These are phyloP conservation scores for Leptopterna dolabrata DNA, from an alignment of 2,888 invertebrate genomes.

Conservation along the genomic window DNA sequence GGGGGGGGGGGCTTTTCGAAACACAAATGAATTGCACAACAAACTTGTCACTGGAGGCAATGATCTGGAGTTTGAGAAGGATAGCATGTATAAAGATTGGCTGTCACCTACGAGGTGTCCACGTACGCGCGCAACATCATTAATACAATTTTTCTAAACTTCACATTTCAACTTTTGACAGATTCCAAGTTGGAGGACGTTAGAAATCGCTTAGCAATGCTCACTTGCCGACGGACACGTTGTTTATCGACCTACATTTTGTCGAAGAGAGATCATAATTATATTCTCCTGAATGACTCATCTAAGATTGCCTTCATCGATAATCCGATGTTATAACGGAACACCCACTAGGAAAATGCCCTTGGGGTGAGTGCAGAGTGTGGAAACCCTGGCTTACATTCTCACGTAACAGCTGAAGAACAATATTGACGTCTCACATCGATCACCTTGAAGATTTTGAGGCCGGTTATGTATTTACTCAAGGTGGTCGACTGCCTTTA, in stretches of 20 bases:
- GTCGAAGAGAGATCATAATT: neutral
- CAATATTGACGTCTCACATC: neutral
- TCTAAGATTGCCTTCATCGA: neutral
- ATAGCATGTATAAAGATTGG: no score
- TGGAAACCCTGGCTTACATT: neutral
- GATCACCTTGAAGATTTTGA: no score
- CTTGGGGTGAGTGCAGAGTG: neutral
- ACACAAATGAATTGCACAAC: no score
- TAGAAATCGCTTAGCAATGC: neutral
- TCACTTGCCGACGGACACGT: neutral
- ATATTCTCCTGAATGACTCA: neutral
- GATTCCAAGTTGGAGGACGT: neutral
- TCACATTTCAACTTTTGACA: neutral
- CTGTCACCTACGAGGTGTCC: no score
- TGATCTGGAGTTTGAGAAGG: no score
- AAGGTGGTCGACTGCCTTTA: no score
- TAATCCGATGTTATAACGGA: neutral
- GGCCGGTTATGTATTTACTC: no score
- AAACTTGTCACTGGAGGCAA: no score
- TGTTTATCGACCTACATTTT: neutral
- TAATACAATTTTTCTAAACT: neutral
- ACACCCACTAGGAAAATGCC: neutral
- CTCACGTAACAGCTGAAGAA: neutral
- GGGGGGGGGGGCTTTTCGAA: no score
- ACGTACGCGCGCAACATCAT: no score